These are phyloP conservation scores for Synanceia verrucosa DNA, from an alignment of 2,797 vertebrate genomes.

Conservation along the genomic window DNA sequence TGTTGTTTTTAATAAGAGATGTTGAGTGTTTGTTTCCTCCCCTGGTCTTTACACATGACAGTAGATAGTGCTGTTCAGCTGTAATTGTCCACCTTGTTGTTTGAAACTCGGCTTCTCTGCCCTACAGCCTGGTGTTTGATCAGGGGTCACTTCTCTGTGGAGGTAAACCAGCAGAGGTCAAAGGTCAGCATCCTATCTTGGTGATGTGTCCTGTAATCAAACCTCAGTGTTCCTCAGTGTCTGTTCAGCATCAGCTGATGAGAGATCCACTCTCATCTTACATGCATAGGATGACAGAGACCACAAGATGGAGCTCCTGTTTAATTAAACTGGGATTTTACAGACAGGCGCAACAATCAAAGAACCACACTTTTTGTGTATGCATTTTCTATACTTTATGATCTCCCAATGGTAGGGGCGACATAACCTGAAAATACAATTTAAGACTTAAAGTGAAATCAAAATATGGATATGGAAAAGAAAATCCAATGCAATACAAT, in stretches of 20 bases:
- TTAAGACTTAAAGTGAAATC: neutral
- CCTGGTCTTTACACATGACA: neutral
- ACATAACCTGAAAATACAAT: neutral
- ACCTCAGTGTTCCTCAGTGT: neutral
- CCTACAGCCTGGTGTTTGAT: neutral
- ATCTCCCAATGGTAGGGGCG: neutral
- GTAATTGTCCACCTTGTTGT: neutral
- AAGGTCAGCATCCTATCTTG: neutral
- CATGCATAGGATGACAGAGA: neutral
- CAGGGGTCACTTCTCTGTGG: neutral
- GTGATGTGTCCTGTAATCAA: neutral
- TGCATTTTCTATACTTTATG: neutral
- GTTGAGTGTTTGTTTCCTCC: neutral
- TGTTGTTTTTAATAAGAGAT: neutral
- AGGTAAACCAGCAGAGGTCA: neutral
- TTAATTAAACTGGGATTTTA: constrained; percentile 1
- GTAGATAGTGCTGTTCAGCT: constrained; percentile 31
- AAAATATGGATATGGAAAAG: neutral
- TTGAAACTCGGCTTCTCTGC: neutral
- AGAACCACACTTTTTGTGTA: neutral
- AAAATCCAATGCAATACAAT: neutral
- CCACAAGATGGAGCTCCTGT: constrained; percentile 38
- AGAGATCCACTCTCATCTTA: neutral
- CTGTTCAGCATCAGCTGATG: neutral
- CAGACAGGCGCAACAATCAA: no score